phyloP scores from a whole-genome alignment of 2,888 invertebrate genomes.

The Dasypogon diadema region DNA sequence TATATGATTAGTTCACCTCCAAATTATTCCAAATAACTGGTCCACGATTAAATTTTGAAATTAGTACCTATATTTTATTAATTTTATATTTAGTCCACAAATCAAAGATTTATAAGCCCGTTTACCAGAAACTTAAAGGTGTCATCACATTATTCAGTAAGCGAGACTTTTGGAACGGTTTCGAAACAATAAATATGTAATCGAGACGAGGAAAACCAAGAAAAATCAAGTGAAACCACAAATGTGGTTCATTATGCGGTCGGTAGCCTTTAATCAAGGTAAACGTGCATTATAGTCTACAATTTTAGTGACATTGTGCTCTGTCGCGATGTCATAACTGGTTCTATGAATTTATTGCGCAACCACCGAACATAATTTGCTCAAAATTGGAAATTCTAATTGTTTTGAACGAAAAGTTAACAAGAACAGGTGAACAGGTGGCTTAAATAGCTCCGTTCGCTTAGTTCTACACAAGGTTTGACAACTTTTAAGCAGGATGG shows the following conservation, averaged over 20 bases:
- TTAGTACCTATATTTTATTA: too few relatives aligned
- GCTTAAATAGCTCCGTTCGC: background rate
- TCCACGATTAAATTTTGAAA: too few relatives aligned
- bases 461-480: slow-evolving; percentile 16
- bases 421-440: background rate
- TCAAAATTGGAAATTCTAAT: background rate
- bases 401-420: background rate
- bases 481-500: background rate
- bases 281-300: slow-evolving; percentile 2
- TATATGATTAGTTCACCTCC: background rate
- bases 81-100: too few relatives aligned
- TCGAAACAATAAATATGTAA: background rate
- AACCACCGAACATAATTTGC: background rate
- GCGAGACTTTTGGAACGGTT: slow-evolving; percentile 28
- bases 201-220: slow-evolving; percentile 1
- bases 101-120: too few relatives aligned
- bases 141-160: slow-evolving; percentile 2
- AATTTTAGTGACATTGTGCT: slow-evolving; percentile 28
- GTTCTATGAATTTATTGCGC: slow-evolving; percentile 18
- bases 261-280: slow-evolving; percentile 45
- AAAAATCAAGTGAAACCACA: slow-evolving; percentile 25
- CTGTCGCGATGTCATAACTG: slow-evolving; percentile 31
- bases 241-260: slow-evolving; percentile 23
- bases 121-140: too few relatives aligned
- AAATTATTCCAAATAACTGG: too few relatives aligned